phyloP scores from a whole-genome alignment of 2,888 invertebrate genomes.

The Iselma pallidipennis region DNA sequence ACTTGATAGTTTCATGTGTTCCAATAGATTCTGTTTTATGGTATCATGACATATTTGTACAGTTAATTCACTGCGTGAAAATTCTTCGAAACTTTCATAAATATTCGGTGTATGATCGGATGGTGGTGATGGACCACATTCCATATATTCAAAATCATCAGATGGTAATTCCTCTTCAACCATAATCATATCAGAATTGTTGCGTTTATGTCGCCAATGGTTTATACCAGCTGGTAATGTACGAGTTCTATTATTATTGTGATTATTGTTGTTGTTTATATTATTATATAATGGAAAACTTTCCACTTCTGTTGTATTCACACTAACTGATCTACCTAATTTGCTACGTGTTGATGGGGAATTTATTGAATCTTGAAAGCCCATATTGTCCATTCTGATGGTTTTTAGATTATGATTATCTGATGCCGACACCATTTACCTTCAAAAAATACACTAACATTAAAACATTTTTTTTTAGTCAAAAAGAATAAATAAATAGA shows the following conservation, averaged over 20 bases:
- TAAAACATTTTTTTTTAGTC: background rate
- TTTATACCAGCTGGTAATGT: conserved; percentile 36
- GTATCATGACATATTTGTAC: conserved; percentile 76
- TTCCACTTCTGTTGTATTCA: conserved; percentile 50
- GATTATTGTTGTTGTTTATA: background rate
- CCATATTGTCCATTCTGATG: conserved; percentile 53
- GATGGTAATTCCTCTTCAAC: conserved; percentile 71
- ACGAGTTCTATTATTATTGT: conserved; percentile 31
- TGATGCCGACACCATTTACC: conserved; percentile 50
- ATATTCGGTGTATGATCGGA: conserved; percentile 80
- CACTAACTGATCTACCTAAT: conserved; percentile 56
- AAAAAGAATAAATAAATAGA: background rate
- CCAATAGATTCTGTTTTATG: conserved; percentile 72
- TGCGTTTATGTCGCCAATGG: conserved; percentile 45
- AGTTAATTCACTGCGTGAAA: conserved; percentile 65
- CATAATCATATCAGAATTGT: conserved; percentile 52
- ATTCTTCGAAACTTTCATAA: conserved; percentile 79
- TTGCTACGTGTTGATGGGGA: conserved; percentile 39
- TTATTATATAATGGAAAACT: conserved; percentile 50
- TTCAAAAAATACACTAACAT: conserved; percentile 13
- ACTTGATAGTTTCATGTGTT: conserved; percentile 71
- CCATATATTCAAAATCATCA: conserved; percentile 75
- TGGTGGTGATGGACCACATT: conserved; percentile 78
- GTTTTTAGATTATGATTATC: conserved; percentile 36
- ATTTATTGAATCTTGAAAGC: conserved; percentile 46